A percentile compares a stretch with the other conserved stretches of the same genome.
phyloP scores from a whole-genome alignment of 1,140 invertebrate species.

The Paraescarpia echinospica region DNA sequence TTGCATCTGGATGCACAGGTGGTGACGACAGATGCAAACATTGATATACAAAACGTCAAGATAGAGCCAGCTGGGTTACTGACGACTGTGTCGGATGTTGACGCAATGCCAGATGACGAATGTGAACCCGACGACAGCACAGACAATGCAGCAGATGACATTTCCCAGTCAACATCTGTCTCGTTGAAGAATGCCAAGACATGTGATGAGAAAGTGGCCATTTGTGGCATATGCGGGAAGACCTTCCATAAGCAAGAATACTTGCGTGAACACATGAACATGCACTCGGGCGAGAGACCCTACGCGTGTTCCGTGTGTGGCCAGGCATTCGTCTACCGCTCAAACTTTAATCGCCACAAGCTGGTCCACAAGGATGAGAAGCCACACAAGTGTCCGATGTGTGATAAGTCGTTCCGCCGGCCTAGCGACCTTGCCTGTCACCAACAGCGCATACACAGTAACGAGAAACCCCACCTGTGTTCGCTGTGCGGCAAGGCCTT shows the following conservation, averaged over 20 bases:
- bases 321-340: constrained; percentile 61
- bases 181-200: not conserved
- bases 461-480: constrained; percentile 78
- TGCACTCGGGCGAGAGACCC: constrained; percentile 91
- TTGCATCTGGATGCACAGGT: not conserved
- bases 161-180: not conserved
- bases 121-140: not conserved
- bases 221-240: not conserved
- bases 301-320: constrained; percentile 63
- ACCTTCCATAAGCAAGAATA: not conserved
- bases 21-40: not conserved
- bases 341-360: constrained; percentile 30
- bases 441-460: constrained; percentile 62
- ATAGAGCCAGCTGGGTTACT: not conserved
- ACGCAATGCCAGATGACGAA: not conserved
- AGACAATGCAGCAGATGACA: not conserved
- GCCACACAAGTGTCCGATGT: constrained; percentile 50
- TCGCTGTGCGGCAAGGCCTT: constrained; percentile 89
- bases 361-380: constrained; percentile 52
- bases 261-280: constrained; percentile 71
- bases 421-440: constrained; percentile 67
- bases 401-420: constrained; percentile 61
- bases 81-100: not conserved
- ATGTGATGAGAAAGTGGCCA: not conserved
- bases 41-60: not conserved